phyloP scores from a whole-genome alignment of 2,888 invertebrate genomes.

The Rotaria sp. region DNA sequence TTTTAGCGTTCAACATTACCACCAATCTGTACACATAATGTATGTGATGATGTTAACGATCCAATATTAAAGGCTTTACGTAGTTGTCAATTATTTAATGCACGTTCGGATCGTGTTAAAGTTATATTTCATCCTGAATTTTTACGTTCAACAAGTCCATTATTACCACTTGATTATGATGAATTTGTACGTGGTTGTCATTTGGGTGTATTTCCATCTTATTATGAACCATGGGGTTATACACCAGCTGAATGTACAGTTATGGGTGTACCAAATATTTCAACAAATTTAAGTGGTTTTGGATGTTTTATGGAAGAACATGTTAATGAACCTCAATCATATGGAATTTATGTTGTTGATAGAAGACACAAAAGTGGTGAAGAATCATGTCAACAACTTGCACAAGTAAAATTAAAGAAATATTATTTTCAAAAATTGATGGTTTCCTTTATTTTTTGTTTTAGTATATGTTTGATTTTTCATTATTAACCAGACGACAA shows the following conservation, averaged over 20 bases:
- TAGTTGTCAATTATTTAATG: conserved; percentile 86
- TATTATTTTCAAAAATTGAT: too few species aligned
- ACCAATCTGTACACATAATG: conserved; percentile 95
- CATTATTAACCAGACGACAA: conserved; percentile 78
- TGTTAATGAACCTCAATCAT: conserved; percentile 90
- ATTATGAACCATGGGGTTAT: conserved; percentile 99
- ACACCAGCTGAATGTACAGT: conserved; percentile 99
- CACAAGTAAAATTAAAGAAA: conserved; percentile 52
- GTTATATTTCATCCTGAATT: conserved; percentile 99
- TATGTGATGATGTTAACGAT: conserved; percentile 77
- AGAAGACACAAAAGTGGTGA: conserved; percentile 79
- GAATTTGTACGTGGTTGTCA: conserved; percentile 98
- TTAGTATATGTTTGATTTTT: conserved; percentile 72
- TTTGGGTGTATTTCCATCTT: conserved; percentile 95
- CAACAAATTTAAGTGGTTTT: conserved; percentile 92
- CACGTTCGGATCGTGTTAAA: conserved; percentile 85
- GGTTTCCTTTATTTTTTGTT: background rate
- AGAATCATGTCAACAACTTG: conserved; percentile 80
- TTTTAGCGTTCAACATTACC: conserved; percentile 66
- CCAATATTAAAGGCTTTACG: conserved; percentile 78
- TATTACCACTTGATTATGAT: conserved; percentile 94
- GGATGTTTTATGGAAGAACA: conserved; percentile 98
- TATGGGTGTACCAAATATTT: conserved; percentile 96
- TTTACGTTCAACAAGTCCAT: conserved; percentile 86
- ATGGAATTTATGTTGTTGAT: conserved; percentile 96